These are phyloP conservation scores for Drosophila albomicans DNA, from an alignment of 1,140 invertebrate genomes.

Conservation along the genomic window DNA sequence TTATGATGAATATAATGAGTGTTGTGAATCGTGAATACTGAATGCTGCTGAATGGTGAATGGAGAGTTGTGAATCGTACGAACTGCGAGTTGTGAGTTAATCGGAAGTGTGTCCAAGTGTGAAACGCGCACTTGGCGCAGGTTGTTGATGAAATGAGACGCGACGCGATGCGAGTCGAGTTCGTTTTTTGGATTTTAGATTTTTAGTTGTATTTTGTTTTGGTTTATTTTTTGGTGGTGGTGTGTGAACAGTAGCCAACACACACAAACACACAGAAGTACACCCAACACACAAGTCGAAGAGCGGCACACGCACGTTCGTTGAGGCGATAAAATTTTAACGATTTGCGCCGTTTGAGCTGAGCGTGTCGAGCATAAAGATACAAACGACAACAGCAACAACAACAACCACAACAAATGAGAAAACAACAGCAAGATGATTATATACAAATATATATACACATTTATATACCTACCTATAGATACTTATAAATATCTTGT, in stretches of 20 bases:
- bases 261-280: slow-evolving; percentile 16
- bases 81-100: slow-evolving; percentile 13
- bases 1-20: slow-evolving; percentile 58
- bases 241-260: slow-evolving; percentile 49
- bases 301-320: slow-evolving; percentile 58
- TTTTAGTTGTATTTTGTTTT: slow-evolving; percentile 17
- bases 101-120: slow-evolving; percentile 50
- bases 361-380: slow-evolving; percentile 81
- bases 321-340: slow-evolving; percentile 79
- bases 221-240: slow-evolving; percentile 21
- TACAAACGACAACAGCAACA: slow-evolving; percentile 58
- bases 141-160: slow-evolving; percentile 27
- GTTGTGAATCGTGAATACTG: neutral
- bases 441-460: slow-evolving; percentile 37
- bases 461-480: slow-evolving; percentile 41
- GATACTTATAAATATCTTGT: slow-evolving; percentile 43
- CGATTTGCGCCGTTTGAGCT: slow-evolving; percentile 75
- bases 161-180: neutral
- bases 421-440: slow-evolving; percentile 48
- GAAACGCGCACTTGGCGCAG: slow-evolving; percentile 46
- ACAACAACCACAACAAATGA: slow-evolving; percentile 52
- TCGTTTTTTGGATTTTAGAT: slow-evolving; percentile 31
- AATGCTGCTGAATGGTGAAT: neutral
- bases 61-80: slow-evolving; percentile 18
- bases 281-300: slow-evolving; percentile 23